phyloP scores from a whole-genome alignment of 2,797 vertebrate genomes.

The Oreochromis mossambicus region DNA sequence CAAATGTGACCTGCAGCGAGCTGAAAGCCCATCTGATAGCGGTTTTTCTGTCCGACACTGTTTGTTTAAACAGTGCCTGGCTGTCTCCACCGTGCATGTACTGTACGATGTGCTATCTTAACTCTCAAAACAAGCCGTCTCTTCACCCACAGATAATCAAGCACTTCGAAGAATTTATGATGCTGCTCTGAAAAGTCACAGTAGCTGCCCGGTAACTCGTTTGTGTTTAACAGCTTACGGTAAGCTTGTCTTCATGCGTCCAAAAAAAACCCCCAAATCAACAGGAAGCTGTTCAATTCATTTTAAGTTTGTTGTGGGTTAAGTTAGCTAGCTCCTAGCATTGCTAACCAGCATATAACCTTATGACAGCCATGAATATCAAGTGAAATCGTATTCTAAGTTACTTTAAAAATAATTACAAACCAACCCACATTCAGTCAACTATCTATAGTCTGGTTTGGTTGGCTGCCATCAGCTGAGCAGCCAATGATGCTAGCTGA shows the following conservation, averaged over 20 bases:
- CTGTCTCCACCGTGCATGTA: background rate
- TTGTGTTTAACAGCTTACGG: no score
- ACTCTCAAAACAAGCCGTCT: background rate
- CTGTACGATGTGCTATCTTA: background rate
- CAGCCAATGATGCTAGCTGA: constrained; percentile 32
- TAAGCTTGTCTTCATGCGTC: background rate
- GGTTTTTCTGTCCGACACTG: background rate
- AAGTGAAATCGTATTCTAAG: background rate
- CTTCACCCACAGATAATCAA: background rate
- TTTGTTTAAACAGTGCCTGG: background rate
- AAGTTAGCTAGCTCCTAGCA: constrained; percentile 42
- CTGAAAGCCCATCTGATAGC: background rate
- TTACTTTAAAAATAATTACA: fast-evolving
- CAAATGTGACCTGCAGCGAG: background rate
- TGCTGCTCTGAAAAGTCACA: background rate
- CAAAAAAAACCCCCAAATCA: background rate
- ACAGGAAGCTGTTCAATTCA: background rate
- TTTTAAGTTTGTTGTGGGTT: constrained; percentile 1
- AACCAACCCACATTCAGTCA: fast-evolving
- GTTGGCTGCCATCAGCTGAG: background rate
- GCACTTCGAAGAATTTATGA: background rate
- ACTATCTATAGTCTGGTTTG: background rate
- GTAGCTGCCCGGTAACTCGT: background rate
- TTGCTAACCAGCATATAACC: constrained; percentile 7
- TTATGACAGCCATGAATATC: background rate